Evolutionary conservation across 2,113 vertebrate species (phyloP).

Genomic region (Gallinago jamesoni): DNA sequence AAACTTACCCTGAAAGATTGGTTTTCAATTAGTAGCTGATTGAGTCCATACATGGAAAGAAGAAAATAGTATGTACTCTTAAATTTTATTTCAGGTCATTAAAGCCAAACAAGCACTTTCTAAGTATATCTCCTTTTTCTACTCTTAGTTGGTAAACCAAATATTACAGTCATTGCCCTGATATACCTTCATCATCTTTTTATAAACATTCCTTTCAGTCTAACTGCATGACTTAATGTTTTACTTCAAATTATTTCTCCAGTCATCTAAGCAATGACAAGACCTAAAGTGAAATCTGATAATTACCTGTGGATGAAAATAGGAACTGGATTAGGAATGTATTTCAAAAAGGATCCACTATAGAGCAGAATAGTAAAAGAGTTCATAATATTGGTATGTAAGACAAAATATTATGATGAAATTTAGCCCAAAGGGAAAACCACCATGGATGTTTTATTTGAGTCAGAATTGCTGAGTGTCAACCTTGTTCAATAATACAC

Average conservation of each 20-base stretch:
- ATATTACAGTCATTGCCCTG: neutral
- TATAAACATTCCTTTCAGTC: neutral
- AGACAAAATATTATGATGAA: constrained; percentile 56
- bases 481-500: neutral
- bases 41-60: neutral
- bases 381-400: constrained; percentile 40
- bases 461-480: constrained; percentile 14
- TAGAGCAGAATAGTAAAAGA: neutral
- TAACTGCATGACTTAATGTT: neutral
- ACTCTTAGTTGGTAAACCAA: neutral
- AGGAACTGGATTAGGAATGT: neutral
- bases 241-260: neutral
- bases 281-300: neutral
- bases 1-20: neutral
- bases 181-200: neutral
- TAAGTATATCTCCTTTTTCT: neutral
- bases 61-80: neutral
- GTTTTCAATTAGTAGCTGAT: neutral
- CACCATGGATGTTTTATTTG: constrained; percentile 33
- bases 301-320: neutral
- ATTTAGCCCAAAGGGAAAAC: constrained; percentile 33
- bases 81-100: neutral
- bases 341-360: neutral
- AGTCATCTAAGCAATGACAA: neutral
- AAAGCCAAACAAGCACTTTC: neutral